These are phyloP conservation scores for Galemys pyrenaicus DNA, from an alignment of 2,113 vertebrate genomes.

Conservation along the genomic window DNA sequence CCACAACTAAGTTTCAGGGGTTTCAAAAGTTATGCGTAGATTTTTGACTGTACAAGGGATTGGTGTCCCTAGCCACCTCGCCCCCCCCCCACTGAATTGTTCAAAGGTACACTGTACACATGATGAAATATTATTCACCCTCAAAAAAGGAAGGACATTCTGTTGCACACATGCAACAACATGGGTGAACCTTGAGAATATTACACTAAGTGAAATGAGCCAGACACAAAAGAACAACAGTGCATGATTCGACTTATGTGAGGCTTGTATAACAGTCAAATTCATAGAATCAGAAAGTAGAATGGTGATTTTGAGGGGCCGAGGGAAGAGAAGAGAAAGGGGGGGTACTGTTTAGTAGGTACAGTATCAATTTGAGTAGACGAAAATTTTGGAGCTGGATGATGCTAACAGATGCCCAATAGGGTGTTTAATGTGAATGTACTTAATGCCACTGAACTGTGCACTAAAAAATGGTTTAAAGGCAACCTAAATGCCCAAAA, in stretches of 20 bases:
- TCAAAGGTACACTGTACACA: not conserved
- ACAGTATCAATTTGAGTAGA: not conserved
- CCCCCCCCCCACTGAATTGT: not conserved
- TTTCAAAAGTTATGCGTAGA: not conserved
- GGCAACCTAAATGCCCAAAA: too few relatives aligned
- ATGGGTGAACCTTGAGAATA: not conserved
- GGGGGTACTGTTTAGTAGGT: not conserved
- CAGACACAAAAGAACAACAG: not conserved
- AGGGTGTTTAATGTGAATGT: not conserved
- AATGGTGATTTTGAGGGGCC: not conserved
- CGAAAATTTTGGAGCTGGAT: not conserved
- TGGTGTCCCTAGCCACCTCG: not conserved
- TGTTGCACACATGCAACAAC: not conserved
- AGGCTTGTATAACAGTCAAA: not conserved
- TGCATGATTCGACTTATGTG: not conserved
- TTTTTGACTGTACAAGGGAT: not conserved
- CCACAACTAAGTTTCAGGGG: not conserved
- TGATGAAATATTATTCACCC: not conserved
- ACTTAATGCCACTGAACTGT: not conserved
- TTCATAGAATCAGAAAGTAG: not conserved
- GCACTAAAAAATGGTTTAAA: not conserved
- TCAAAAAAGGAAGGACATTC: not conserved
- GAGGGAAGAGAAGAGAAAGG: not conserved
- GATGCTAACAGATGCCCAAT: not conserved
- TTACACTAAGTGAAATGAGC: not conserved